These are phyloP conservation scores for Cheilosia impressa DNA, from an alignment of 2,888 invertebrate species.

Conservation along the genomic window DNA sequence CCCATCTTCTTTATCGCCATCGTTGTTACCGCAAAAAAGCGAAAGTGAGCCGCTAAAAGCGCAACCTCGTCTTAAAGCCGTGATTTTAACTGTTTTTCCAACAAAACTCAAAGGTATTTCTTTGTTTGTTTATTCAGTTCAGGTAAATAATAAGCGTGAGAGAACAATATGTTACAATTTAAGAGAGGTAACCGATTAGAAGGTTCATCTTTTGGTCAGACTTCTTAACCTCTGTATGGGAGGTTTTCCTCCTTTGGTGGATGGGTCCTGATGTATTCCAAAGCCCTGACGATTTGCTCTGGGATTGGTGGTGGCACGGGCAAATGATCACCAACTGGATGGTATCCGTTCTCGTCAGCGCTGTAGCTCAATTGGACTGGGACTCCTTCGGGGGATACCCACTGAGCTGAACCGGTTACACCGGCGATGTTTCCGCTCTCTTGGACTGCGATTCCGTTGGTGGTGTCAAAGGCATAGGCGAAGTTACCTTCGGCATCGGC, in stretches of 20 bases:
- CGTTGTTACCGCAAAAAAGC: constrained; percentile 9
- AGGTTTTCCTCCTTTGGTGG: constrained; percentile 78
- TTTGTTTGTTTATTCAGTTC: constrained; percentile 17
- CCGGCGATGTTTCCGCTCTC: constrained; percentile 85
- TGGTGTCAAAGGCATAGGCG: constrained; percentile 85
- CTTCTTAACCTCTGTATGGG: constrained; percentile 30
- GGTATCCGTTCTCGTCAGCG: constrained; percentile 86
- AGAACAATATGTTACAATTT: constrained; percentile 14
- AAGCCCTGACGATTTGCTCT: constrained; percentile 84
- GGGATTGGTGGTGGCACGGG: constrained; percentile 85
- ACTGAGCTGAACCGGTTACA: constrained; percentile 85
- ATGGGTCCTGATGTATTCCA: constrained; percentile 85
- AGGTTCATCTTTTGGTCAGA: constrained; percentile 11
- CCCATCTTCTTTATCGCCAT: neutral
- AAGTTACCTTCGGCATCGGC: constrained; percentile 84
- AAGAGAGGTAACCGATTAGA: constrained; percentile 16
- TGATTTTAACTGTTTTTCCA: neutral
- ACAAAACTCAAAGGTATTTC: constrained; percentile 6
- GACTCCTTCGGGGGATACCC: constrained; percentile 85
- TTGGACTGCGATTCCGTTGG: constrained; percentile 86
- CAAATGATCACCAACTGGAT: constrained; percentile 83
- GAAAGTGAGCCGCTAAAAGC: constrained; percentile 6
- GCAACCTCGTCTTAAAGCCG: neutral
- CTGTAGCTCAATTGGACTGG: constrained; percentile 83
- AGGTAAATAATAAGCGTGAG: constrained; percentile 5